Base-by-base conservation (phyloP, 2,797 vertebrate species). In the Phalloptychus januarius region DNA sequence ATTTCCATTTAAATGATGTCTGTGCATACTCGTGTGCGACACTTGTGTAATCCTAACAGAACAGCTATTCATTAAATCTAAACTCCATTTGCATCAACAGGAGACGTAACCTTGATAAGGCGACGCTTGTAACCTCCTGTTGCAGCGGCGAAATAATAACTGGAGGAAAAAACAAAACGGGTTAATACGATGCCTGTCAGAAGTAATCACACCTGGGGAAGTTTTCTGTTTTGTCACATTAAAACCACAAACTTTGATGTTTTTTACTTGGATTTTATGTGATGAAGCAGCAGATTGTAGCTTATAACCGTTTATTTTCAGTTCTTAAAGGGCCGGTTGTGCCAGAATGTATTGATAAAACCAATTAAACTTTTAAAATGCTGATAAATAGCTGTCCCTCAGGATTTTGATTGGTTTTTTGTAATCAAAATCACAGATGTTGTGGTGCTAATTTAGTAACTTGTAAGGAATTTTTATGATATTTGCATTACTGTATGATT, bases 1-100 rank as follows among this genome's bases (percentile, higher is more conserved):
- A 86, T 92, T 91, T 86, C 81, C 84, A 91, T 92, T 85, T 82
- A 80, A 84, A 92, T 90, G 20, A 82, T 79, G 85, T 87, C 58
- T 74, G 79, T 79, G 74, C 70, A 71, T 74, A 73, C 50, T 58
- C 74, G 81, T 72, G 54, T 75, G 25, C 80, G 67, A 44, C 67
- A 71, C 42, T 70, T 70, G 23, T 70, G 67, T 79, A 44, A 36
- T 71, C 65, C 67, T 56, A 61, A 71, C 40, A 71, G 65, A 67
- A 74, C 74, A 80, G 44, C n/a, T 78, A 31, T 75, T 79, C 45
- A 78, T 69, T 89, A 73, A 28, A 76, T 42, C 33, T 73, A 52
- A 74, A 8, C 67, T 83, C 76, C 6, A 11, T 65, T 81, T 42
- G 79, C 28, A 87, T 84, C 56, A 46, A 36, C 45, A 70, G 3